Conservation (phyloP, 2,797 vertebrate genomes). For the Pipistrellus kuhlii region DNA sequence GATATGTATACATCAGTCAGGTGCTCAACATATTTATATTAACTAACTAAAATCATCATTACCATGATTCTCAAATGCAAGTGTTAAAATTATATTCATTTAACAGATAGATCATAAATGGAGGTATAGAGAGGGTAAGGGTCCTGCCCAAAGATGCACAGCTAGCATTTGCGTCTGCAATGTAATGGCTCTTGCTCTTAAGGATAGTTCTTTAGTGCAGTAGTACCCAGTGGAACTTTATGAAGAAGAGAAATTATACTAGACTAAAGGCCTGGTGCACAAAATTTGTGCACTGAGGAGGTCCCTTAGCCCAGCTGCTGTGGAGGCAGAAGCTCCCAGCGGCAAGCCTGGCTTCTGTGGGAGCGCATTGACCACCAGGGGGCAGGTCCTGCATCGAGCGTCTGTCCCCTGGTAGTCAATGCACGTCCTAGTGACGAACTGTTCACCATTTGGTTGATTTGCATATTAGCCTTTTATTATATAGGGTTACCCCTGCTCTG, state of each 20-base stretch:
- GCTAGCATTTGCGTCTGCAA: background rate
- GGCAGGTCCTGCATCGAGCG: too few relatives aligned
- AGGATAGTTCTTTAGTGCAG: background rate
- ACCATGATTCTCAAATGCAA: background rate
- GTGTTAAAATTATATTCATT: background rate
- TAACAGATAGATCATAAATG: background rate
- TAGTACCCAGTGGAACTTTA: background rate
- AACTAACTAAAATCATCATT: background rate
- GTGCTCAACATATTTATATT: background rate
- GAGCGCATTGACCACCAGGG: too few relatives aligned
- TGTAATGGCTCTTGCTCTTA: background rate
- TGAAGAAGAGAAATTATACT: background rate
- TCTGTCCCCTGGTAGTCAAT: too few relatives aligned
- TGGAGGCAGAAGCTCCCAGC: too few relatives aligned
- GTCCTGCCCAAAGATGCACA: background rate
- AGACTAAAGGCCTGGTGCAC: too few relatives aligned
- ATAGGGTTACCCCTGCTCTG: background rate
- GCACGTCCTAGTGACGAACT: too few relatives aligned
- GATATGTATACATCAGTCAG: background rate
- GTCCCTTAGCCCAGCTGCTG: too few relatives aligned
- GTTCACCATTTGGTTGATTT: too few relatives aligned
- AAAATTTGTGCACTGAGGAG: accelerated
- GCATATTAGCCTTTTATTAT: too few relatives aligned
- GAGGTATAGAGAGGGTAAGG: background rate
- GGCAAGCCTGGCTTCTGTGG: too few relatives aligned